A percentile compares a stretch with the other conserved stretches of the same genome.
phyloP scores from a whole-genome alignment of 2,113 vertebrate genomes.

The Cardinalis cardinalis region DNA sequence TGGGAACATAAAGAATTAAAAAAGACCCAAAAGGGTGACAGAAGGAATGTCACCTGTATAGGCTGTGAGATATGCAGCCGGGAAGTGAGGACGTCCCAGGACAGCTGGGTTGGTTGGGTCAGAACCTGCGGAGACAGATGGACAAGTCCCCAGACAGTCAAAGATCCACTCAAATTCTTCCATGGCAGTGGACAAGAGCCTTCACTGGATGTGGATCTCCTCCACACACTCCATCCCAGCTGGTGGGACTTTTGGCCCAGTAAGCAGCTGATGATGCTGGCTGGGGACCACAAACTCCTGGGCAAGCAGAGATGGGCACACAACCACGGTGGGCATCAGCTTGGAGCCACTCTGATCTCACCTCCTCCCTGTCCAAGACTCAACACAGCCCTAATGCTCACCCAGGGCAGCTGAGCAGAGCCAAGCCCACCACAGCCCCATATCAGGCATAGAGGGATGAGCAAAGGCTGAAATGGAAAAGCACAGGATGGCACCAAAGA shows the following conservation, averaged over 20 bases:
- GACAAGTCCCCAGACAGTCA: not conserved
- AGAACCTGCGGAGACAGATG: not conserved
- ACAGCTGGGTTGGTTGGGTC: not conserved
- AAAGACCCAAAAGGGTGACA: not conserved
- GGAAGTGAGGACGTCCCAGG: not conserved
- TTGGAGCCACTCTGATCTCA: not conserved
- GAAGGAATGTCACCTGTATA: not conserved
- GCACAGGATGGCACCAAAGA: not conserved
- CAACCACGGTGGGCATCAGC: not conserved
- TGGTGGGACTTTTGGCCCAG: not conserved
- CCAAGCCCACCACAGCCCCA: not conserved
- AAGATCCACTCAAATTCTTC: not conserved
- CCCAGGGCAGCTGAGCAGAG: not conserved
- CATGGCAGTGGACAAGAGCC: accelerated
- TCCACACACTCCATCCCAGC: not conserved
- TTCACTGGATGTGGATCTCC: not conserved
- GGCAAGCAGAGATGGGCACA: not conserved
- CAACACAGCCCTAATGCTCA: not conserved
- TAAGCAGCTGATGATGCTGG: not conserved
- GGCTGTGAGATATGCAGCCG: not conserved
- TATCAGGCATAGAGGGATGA: accelerated
- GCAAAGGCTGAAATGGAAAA: not conserved
- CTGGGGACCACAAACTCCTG: not conserved
- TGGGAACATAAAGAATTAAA: not conserved
- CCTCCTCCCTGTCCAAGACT: not conserved